Conservation (phyloP, 2,888 invertebrate genomes). For the Chromoteleia sp. region DNA sequence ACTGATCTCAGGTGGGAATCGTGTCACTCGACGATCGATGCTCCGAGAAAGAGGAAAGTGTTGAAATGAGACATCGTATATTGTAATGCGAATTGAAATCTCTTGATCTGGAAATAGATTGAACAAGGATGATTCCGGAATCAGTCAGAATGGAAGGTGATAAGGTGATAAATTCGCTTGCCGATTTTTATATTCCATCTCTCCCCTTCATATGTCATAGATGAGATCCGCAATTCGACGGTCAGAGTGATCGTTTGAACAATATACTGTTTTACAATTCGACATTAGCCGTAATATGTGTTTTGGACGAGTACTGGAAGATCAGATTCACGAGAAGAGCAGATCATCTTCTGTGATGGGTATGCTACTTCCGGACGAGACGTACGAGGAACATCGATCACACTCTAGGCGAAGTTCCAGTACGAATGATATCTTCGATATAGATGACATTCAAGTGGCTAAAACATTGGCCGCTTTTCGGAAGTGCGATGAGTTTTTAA, state of each 20-base stretch:
- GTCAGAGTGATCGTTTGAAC: slow-evolving; percentile 17
- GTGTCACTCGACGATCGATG: slow-evolving; percentile 34
- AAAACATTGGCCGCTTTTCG: slow-evolving; percentile 85
- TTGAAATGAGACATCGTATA: slow-evolving; percentile 21
- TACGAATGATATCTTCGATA: slow-evolving; percentile 73
- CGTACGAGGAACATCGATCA: slow-evolving; percentile 88
- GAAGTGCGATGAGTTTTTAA: slow-evolving; percentile 88
- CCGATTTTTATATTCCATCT: slow-evolving; percentile 14
- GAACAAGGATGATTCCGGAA: slow-evolving; percentile 30
- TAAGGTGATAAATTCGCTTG: slow-evolving; percentile 22
- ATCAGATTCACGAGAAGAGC: slow-evolving; percentile 42
- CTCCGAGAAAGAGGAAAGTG: slow-evolving; percentile 11
- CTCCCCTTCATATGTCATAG: background rate
- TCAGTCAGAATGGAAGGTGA: slow-evolving; percentile 30
- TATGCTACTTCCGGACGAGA: slow-evolving; percentile 92
- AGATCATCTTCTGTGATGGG: slow-evolving; percentile 76
- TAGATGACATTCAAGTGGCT: slow-evolving; percentile 79
- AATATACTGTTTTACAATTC: slow-evolving; percentile 25
- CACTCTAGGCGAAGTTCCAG: slow-evolving; percentile 75
- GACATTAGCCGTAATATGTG: slow-evolving; percentile 62
- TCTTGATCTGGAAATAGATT: slow-evolving; percentile 13
- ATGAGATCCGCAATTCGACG: slow-evolving; percentile 8
- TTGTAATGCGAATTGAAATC: slow-evolving; percentile 31
- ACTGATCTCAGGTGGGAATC: slow-evolving; percentile 48
- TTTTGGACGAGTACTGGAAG: slow-evolving; percentile 59